Evolutionary conservation across 1,140 invertebrate species (phyloP), one percentile per base, ranked within the genome.

Genomic region (Anagrus nilaparvatae): DNA sequence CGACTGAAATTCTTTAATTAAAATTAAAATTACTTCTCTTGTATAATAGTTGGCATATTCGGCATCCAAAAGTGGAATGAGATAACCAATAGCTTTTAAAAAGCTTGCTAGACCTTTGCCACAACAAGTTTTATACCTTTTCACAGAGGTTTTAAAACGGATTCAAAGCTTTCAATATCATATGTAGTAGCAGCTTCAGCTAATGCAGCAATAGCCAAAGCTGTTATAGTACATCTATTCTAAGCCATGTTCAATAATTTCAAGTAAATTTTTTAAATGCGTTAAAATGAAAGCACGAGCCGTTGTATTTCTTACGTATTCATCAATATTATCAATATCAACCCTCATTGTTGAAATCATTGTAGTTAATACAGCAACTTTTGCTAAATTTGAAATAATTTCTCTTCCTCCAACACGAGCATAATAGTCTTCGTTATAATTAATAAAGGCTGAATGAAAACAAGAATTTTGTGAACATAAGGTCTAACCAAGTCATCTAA

Each of bases 321-420:
- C 97, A 69, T 99, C 97, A 55, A 99, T 97, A 61, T 99, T 99
- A 63, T 99, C 97, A 60, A 99, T 99, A 74, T 99, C 97, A 4
- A 97, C 97, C 67, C 97, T 77, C 97, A 99, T 99, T 0, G 96
- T 99, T 1, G 96, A 99, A 55, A 99, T 99, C 97, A 99, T 99
- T 7, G 97, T 99, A 1, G 97, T 97, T 19, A 99, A 72, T 44
- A 97, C 97, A n/a, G 97, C 97, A 14, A 97, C 97, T 72, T 99
- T 99, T 0, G 97, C 95, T 53, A 99, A 73, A 72, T 99, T 99
- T 0, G 95, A 99, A 56, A 99, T 99, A 47, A 99, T 99, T 70
- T 99, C 97, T 62, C 97, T 76, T 39, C 96, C 95, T 71, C 99
- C 97, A 5, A 99, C 96, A 61, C 97, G 83, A 28, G 97, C 96